These are phyloP conservation scores for Geococcyx californianus DNA, from an alignment of 2,113 vertebrate genomes.

Conservation along the genomic window DNA sequence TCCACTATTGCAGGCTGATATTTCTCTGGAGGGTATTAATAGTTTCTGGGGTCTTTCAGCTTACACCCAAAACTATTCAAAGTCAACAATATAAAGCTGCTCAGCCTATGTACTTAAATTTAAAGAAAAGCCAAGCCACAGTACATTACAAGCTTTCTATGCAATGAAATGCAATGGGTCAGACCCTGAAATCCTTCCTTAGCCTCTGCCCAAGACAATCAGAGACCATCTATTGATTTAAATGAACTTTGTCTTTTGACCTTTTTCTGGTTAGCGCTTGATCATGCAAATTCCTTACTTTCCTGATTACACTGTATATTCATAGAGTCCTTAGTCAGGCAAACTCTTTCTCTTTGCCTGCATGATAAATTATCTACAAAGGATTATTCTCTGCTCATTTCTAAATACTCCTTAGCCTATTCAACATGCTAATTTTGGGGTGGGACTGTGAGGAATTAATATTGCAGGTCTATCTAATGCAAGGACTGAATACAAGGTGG, in stretches of 20 bases:
- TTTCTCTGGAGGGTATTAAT: constrained; percentile 56
- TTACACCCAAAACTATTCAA: constrained; percentile 19
- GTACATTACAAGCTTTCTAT: background rate
- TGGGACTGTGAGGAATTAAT: background rate
- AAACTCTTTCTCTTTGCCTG: constrained; percentile 27
- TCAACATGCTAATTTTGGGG: constrained; percentile 42
- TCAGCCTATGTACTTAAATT: background rate
- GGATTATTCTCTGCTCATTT: constrained; percentile 29
- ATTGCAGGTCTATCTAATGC: background rate
- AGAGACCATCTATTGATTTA: constrained; percentile 2
- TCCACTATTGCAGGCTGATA: constrained; percentile 53
- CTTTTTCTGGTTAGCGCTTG: constrained; percentile 17
- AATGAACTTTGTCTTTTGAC: background rate
- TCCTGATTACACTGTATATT: constrained; percentile 29
- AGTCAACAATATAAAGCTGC: constrained; percentile 27
- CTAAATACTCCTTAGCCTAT: constrained; percentile 46
- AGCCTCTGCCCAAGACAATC: background rate
- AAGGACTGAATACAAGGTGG: background rate
- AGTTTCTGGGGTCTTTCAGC: constrained; percentile 47
- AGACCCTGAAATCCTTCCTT: background rate
- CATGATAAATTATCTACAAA: constrained; percentile 46
- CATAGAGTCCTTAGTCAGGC: constrained; percentile 31
- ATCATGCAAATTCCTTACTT: constrained; percentile 16
- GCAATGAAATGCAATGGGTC: background rate
- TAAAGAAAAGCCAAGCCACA: background rate